Evolutionary conservation across 1,140 invertebrate species (phyloP).

Genomic region (Tenebrio molitor): DNA sequence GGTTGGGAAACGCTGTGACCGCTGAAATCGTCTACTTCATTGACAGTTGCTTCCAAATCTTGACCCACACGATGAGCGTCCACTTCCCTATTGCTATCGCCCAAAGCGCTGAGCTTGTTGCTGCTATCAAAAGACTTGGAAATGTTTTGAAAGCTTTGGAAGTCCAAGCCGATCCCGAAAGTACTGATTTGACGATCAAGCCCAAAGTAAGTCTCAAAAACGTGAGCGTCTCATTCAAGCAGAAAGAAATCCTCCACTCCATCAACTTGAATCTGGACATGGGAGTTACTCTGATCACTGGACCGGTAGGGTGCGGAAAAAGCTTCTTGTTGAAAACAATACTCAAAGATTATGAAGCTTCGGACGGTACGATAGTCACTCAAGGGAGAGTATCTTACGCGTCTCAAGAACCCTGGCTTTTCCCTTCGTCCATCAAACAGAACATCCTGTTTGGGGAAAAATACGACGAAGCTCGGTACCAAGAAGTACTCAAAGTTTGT

Average conservation of each 20-base stretch:
- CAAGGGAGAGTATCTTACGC: constrained; percentile 81
- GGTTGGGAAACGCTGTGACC: constrained; percentile 75
- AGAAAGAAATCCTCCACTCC: constrained; percentile 70
- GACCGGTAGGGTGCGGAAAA: constrained; percentile 86
- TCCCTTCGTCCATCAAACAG: constrained; percentile 71
- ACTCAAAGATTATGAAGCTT: constrained; percentile 77
- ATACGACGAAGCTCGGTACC: constrained; percentile 70
- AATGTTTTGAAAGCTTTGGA: constrained; percentile 53
- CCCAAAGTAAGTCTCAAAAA: constrained; percentile 54
- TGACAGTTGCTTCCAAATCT: constrained; percentile 79
- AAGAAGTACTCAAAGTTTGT: constrained; percentile 73
- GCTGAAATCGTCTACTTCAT: constrained; percentile 84
- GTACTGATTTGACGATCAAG: constrained; percentile 26
- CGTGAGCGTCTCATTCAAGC: constrained; percentile 49
- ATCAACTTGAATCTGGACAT: constrained; percentile 71
- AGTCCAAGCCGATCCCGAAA: constrained; percentile 12
- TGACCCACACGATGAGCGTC: constrained; percentile 80
- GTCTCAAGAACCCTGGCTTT: constrained; percentile 84
- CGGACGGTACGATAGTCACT: constrained; percentile 72
- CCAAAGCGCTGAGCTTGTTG: constrained; percentile 68
- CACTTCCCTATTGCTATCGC: constrained; percentile 79
- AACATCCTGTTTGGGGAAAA: constrained; percentile 76
- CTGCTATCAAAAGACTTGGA: constrained; percentile 53
- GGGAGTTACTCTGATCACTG: constrained; percentile 78
- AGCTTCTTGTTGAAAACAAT: constrained; percentile 79